These are phyloP conservation scores for Amiota minor DNA, from an alignment of 2,888 invertebrate species.

Conservation along the genomic window DNA sequence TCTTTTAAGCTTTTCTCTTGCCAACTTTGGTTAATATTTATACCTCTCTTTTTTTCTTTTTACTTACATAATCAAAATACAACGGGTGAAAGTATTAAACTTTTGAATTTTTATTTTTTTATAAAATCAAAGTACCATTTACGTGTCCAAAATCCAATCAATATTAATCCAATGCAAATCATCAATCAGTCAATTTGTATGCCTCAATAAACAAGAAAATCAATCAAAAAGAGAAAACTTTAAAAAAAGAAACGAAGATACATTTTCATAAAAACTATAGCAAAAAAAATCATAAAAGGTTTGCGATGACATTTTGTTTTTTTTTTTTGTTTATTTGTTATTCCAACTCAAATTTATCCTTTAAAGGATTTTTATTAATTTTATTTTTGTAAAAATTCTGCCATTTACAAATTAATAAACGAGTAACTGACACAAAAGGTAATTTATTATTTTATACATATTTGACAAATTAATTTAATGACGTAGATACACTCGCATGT, in stretches of 20 bases:
- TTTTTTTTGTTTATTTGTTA: not conserved
- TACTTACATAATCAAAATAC: too few relatives aligned
- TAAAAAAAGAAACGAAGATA: not conserved
- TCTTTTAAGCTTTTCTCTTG: too few relatives aligned
- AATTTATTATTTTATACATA: constrained; percentile 69
- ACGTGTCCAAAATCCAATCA: too few relatives aligned
- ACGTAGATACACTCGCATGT: constrained; percentile 44
- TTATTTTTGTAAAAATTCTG: constrained; percentile 37
- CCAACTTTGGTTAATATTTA: too few relatives aligned
- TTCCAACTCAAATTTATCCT: not conserved
- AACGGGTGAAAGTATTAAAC: too few relatives aligned
- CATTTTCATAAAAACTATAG: not conserved
- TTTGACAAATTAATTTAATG: constrained; percentile 72
- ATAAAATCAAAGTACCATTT: too few relatives aligned
- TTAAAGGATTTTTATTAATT: not conserved
- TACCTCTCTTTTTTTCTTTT: too few relatives aligned
- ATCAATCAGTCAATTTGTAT: too few relatives aligned
- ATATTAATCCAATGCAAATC: too few relatives aligned
- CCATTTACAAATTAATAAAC: constrained; percentile 68
- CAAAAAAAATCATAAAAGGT: constrained; percentile 37
- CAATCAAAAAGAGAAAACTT: not conserved
- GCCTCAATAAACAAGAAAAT: not conserved
- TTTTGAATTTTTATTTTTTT: too few relatives aligned
- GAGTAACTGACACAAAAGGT: constrained; percentile 68
- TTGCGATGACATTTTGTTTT: constrained; percentile 30